Evolutionary conservation across 2,797 vertebrate genomes (phyloP).

Genomic region (Acropternis orthonyx): DNA sequence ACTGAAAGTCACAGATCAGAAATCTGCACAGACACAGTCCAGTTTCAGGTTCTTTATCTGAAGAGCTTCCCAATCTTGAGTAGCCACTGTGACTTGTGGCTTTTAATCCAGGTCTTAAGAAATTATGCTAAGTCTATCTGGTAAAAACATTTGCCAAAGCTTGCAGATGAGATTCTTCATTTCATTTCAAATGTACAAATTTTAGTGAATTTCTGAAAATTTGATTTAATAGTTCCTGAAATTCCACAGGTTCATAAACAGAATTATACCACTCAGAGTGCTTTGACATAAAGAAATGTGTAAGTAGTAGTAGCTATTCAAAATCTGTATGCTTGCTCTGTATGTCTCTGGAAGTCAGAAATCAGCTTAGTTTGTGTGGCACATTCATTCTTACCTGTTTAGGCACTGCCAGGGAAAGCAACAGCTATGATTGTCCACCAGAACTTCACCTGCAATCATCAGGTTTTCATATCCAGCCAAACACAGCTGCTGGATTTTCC

Average conservation of each 20-base stretch:
- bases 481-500: not conserved
- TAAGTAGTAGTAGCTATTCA: not conserved
- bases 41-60: not conserved
- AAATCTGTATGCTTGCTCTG: not conserved
- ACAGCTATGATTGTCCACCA: not conserved
- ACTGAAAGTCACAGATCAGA: not conserved
- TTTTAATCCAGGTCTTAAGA: not conserved
- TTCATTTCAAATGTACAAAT: not conserved
- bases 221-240: not conserved
- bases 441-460: not conserved
- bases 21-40: not conserved
- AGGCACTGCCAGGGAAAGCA: not conserved
- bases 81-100: not conserved
- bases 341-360: not conserved
- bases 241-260: not conserved
- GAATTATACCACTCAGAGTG: not conserved
- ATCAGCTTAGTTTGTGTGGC: not conserved
- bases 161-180: not conserved
- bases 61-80: not conserved
- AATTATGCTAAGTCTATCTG: not conserved
- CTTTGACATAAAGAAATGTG: not conserved
- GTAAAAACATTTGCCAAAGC: not conserved
- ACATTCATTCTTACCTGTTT: not conserved
- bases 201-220: not conserved
- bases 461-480: not conserved